Evolutionary conservation across 2,888 invertebrate species (phyloP), one percentile per base, ranked within the genome.

Genomic region (Erebia epiphron): DNA sequence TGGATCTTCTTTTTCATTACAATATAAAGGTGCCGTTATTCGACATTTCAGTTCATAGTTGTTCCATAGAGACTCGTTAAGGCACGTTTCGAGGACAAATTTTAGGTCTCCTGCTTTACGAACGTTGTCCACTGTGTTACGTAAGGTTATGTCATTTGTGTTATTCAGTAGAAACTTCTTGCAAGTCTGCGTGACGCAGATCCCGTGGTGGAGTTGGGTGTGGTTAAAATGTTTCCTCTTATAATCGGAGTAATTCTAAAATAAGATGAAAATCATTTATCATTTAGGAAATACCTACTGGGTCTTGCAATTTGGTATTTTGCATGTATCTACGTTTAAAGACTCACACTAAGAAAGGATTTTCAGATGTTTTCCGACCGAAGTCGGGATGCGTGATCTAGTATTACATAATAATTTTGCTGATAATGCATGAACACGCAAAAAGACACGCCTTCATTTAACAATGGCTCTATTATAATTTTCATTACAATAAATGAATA

Each of bases 11-110:
- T 14, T 14, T 4, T 62, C 8, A 13, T 62, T 62, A 21, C 62
- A 62, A 16, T 49, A 62, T 1, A 26, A 13, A 14, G 86, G 69
- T 43, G 81, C 74, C 2, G 81, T 74, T 52, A 89, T 18, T 69
- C 73, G 84, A 1, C 78, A 86, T 77, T 89, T 83, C 11, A 91
- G 61, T 65, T 81, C 74, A 70, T 90, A 90, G 14, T 84, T 73
- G 13, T 74, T 79, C 82, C 83, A 87, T 1, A 89, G 70, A 4
- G 87, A 83, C 41, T 81, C 76, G 62, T 85, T 84, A 4, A 86
- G 78, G 78, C 84, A 84, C 74, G 75, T 78, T 73, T 84, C 82
- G 71, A 82, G 75, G 68, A 73, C 66, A 41, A 52, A 13, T 60
- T 63, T 73, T 68, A 76, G 75, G 68, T 80, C 49, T 26, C 80